Evolutionary conservation across 2,888 invertebrate genomes (phyloP), one percentile per base, ranked within the genome.

Genomic region (Rhingia campestris): DNA sequence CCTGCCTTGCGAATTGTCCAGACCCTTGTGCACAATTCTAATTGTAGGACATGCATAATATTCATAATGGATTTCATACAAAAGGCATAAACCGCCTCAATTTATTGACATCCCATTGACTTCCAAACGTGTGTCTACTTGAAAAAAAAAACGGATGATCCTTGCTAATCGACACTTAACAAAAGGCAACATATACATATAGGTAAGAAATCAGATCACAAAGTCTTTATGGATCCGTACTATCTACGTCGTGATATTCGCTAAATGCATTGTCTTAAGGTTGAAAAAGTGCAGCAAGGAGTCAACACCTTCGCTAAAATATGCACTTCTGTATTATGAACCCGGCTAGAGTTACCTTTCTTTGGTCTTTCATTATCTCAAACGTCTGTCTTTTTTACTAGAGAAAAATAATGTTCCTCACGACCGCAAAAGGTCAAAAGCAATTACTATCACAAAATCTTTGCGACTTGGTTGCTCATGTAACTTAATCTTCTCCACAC

Each of bases 351-450:
- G 47, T 58, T 53, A 22, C 12, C 49, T 32, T 53, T 37, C 43
- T n/a, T 4, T 7, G 32, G 39, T 41, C 22, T 39, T 43, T 39
- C 37, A 47, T 37, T 49, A n/a, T 47, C 22, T 33, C 9, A 7
- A 47, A 4, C 10, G 4, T 43, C 5, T 12, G 4, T 9, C 6
- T 49, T 9, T 32, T 32, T 32, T 12, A 33, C 30, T n/a, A 39
- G 7, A 30, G n/a, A 6, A 22, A 30, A 63, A 12, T 12, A 51
- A 49, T 64, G 30, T 59, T 35, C 72, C 35, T 53, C 72, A 72
- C 61, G 72, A 72, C 53, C 53, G 45, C 35, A 61, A 63, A 63
- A 72, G 72, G 73, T 64, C 73, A 63, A 22, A 63, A 73, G 54
- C 54, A 63, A 64, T 73, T 63, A 73, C 53, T 32, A 47, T 64